Base-by-base conservation (phyloP, 2,888 invertebrate species). In the Blera fallax region DNA sequence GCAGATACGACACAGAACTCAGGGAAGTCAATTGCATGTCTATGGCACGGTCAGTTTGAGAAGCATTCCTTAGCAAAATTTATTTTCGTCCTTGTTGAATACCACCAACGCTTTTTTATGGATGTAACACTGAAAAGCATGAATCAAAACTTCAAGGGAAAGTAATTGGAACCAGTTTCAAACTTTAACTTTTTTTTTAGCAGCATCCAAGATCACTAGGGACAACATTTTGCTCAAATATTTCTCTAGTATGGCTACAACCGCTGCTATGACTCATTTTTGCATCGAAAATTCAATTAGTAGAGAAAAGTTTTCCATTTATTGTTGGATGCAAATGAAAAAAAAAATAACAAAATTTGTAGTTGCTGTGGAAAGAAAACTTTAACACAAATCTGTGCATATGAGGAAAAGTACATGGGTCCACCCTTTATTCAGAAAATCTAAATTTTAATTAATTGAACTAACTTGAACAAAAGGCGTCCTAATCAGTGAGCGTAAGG, bases 201-300 rank as follows among this genome's bases (percentile, higher is more conserved):
- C 24, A 27, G 14, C 21, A 50, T 50, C 37, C 24, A 60, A 73
- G 72, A 73, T 73, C 60, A 73, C 72, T 73, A 50, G 60, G 60
- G 72, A 62, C 50, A 37, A 34, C 50, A 60, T 50, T 50, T 37
- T n/a, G 14, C 37, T 60, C 37, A 62, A 29, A 11, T 50, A 45
- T 8, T 45, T 45, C 2, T 52, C 4, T 27, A 27, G 14, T n/a
- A 32, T 18, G 8, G 2, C 16, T 18, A 32, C 8, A 54, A 54
- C 43, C 45, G 8, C 60, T 7, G 4, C 62, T 7, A 62, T 62
- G 16, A 62, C 43, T 67, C 65, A 37, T 40, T 77, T 76, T 60
- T 52, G 60, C 60, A 69, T 69, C 16, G 69, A 77, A 77, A 77
- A 77, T 77, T 69, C 77, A 77, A 77, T 77, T 69, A 77, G 69